These are phyloP conservation scores for Thumatha senex DNA, from an alignment of 2,888 invertebrate genomes.

Conservation along the genomic window DNA sequence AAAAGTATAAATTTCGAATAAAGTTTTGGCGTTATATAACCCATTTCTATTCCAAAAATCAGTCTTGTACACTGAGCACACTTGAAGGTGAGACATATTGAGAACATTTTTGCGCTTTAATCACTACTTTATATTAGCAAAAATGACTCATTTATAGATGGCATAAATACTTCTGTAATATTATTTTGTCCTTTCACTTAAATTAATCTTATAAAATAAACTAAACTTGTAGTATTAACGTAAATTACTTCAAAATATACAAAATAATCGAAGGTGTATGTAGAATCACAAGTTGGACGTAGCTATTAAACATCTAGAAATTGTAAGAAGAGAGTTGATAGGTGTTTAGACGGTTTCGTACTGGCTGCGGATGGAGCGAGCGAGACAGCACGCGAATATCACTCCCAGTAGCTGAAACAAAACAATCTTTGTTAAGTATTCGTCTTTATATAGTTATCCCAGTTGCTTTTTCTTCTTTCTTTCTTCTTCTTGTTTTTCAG, in stretches of 20 bases:
- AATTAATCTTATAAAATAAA: constrained; percentile 29
- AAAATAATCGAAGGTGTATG: constrained; percentile 33
- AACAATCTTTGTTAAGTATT: constrained; percentile 1
- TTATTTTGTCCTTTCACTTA: constrained; percentile 24
- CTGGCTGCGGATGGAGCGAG: constrained; percentile 95
- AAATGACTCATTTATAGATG: constrained; percentile 26
- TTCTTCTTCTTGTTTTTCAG: too few species aligned
- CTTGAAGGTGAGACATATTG: constrained; percentile 39
- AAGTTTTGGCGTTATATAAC: constrained; percentile 51
- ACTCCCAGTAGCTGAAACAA: constrained; percentile 91
- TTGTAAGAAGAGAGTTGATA: constrained; percentile 9
- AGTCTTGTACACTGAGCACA: constrained; percentile 79
- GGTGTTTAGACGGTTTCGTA: constrained; percentile 91
- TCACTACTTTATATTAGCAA: constrained; percentile 18
- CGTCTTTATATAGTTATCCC: too few species aligned
- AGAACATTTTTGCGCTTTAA: constrained; percentile 46
- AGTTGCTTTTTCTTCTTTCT: too few species aligned
- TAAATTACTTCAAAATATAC: constrained; percentile 54
- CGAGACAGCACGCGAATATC: constrained; percentile 96
- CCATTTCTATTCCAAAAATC: constrained; percentile 63
- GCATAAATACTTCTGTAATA: constrained; percentile 15
- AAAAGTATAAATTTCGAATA: constrained; percentile 46
- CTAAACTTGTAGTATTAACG: constrained; percentile 43
- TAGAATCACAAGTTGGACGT: constrained; percentile 44
- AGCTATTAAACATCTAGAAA: constrained; percentile 18